A percentile compares a stretch with the other conserved stretches of the same genome.
Conservation (phyloP, 2,113 vertebrate genomes). For the Pedetes capensis region DNA sequence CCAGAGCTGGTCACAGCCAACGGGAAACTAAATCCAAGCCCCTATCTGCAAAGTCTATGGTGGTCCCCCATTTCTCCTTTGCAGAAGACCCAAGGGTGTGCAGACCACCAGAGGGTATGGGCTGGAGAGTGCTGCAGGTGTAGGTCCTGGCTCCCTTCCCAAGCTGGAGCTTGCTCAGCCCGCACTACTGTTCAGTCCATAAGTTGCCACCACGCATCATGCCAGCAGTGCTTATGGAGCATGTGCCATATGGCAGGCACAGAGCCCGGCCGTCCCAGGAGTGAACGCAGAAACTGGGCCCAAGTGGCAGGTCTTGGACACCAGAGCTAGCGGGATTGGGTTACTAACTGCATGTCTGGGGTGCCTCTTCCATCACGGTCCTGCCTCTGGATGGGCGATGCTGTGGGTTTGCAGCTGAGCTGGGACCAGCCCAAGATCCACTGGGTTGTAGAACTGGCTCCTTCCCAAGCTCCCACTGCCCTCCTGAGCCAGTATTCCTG, state of each 20-base stretch:
- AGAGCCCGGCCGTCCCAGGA: too few species aligned
- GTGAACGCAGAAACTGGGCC: not conserved
- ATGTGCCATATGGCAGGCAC: not conserved
- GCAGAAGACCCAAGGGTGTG: not conserved
- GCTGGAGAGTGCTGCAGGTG: not conserved
- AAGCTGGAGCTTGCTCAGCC: not conserved
- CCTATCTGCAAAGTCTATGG: not conserved
- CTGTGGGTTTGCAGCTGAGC: not conserved
- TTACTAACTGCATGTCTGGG: not conserved
- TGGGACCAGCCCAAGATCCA: too few species aligned
- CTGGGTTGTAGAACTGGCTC: rapidly evolving
- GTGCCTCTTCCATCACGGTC: rapidly evolving
- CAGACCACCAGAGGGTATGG: not conserved
- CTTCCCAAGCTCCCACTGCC: not conserved
- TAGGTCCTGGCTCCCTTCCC: not conserved
- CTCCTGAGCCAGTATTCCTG: not conserved
- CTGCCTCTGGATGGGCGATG: not conserved
- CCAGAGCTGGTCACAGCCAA: not conserved
- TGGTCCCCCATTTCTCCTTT: not conserved
- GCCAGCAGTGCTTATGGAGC: not conserved
- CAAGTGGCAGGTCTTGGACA: not conserved
- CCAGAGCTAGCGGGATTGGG: not conserved
- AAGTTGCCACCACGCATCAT: not conserved
- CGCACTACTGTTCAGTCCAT: not conserved
- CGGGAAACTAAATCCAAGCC: not conserved